Evolutionary conservation across 1,140 invertebrate genomes (phyloP).

Genomic region (Diorhabda sublineata): DNA sequence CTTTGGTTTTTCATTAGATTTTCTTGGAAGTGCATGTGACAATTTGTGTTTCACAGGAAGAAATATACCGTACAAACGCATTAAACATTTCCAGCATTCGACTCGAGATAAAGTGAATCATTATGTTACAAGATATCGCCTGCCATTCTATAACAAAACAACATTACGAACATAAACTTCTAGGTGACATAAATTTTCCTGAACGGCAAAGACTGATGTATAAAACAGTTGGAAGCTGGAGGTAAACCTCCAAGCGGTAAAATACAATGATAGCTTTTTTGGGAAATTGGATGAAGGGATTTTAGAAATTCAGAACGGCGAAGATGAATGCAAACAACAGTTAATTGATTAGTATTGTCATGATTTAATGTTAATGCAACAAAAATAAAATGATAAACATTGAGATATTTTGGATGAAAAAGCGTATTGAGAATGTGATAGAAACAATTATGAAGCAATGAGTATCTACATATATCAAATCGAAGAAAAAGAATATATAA

Average conservation of each 20-base stretch:
- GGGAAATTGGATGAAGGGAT: no score
- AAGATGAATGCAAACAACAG: no score
- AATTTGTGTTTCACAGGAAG: background rate
- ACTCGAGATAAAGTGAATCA: background rate
- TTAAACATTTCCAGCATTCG: background rate
- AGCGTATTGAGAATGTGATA: no score
- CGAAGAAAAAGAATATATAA: no score
- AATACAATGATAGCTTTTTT: no score
- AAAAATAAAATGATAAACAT: no score
- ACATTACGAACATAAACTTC: background rate
- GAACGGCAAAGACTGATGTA: background rate
- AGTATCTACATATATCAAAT: no score
- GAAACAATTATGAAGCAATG: no score
- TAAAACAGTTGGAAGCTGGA: background rate
- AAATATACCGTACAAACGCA: background rate
- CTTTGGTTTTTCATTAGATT: background rate
- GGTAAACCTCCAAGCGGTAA: background rate
- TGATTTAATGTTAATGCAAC: no score
- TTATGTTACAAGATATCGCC: background rate
- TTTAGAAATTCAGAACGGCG: no score
- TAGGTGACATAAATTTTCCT: background rate
- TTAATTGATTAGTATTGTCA: no score
- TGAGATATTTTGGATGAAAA: no score
- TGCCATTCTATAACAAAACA: background rate
- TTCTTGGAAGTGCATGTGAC: background rate